phyloP scores from a whole-genome alignment of 2,113 vertebrate genomes.

The Tor tambroides region DNA sequence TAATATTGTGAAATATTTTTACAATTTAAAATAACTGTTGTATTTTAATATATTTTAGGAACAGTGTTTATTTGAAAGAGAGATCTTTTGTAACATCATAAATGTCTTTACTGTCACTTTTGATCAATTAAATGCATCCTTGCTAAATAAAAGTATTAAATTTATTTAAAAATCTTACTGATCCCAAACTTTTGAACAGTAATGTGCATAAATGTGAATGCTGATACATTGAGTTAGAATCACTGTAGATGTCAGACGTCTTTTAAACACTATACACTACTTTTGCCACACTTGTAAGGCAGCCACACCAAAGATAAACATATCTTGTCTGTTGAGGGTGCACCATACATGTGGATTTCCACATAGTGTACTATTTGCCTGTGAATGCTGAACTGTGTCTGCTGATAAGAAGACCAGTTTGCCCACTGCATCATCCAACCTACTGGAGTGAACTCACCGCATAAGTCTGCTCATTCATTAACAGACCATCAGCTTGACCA shows the following conservation, averaged over 20 bases:
- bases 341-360: not conserved
- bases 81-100: not conserved
- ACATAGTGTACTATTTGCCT: too few species aligned
- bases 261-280: not conserved
- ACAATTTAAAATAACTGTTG: too few species aligned
- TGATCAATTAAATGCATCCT: too few species aligned
- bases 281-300: not conserved
- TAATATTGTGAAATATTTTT: not conserved
- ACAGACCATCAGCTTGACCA: not conserved
- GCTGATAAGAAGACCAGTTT: slow-evolving; percentile 12
- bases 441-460: not conserved
- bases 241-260: not conserved
- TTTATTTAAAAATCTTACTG: too few species aligned
- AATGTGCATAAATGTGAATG: not conserved
- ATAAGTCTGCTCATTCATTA: not conserved
- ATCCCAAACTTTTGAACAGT: too few species aligned
- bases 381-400: not conserved
- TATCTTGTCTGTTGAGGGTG: not conserved
- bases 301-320: slow-evolving; percentile 13
- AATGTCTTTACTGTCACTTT: not conserved
- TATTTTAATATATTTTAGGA: too few species aligned
- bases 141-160: too few species aligned
- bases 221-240: not conserved
- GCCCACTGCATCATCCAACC: not conserved
- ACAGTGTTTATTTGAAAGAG: too few species aligned